Evolutionary conservation across 1,140 invertebrate genomes (phyloP).

Genomic region (Aricia agestis): DNA sequence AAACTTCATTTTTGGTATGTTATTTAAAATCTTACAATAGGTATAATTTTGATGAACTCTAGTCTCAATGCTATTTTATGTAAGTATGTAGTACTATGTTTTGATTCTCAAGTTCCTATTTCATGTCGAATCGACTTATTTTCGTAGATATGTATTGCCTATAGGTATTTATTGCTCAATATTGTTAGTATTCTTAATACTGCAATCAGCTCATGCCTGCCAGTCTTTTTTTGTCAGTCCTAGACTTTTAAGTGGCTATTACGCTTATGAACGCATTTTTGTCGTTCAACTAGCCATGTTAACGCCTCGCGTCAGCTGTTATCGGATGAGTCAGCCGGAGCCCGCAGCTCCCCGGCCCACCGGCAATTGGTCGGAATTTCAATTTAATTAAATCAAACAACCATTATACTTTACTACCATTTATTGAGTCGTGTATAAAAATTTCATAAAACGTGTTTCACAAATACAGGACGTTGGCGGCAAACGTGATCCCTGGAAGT

Average conservation of each 20-base stretch:
- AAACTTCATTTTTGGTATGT: slow-evolving; percentile 59
- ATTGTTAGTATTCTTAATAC: no score
- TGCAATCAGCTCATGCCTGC: no score
- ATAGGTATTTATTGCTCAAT: no score
- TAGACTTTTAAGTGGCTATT: slow-evolving; percentile 7
- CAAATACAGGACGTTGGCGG: slow-evolving; percentile 23
- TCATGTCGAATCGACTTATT: no score
- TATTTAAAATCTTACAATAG: slow-evolving; percentile 31
- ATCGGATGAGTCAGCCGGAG: slow-evolving; percentile 45
- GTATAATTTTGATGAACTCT: no score
- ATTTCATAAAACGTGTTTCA: slow-evolving; percentile 63
- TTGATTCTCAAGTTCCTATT: no score
- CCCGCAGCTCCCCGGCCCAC: slow-evolving; percentile 31
- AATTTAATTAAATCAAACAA: slow-evolving; percentile 71
- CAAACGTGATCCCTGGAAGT: background rate
- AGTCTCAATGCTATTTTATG: no score
- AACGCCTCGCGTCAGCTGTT: slow-evolving; percentile 3
- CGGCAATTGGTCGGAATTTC: slow-evolving; percentile 64
- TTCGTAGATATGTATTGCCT: no score
- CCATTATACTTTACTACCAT: slow-evolving; percentile 57
- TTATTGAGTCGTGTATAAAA: slow-evolving; percentile 64
- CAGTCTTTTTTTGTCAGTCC: no score
- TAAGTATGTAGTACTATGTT: no score
- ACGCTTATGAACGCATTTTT: slow-evolving; percentile 3
- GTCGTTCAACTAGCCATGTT: background rate